Base-by-base conservation (phyloP, 2,113 vertebrate species). In the Rallus limicola region DNA sequence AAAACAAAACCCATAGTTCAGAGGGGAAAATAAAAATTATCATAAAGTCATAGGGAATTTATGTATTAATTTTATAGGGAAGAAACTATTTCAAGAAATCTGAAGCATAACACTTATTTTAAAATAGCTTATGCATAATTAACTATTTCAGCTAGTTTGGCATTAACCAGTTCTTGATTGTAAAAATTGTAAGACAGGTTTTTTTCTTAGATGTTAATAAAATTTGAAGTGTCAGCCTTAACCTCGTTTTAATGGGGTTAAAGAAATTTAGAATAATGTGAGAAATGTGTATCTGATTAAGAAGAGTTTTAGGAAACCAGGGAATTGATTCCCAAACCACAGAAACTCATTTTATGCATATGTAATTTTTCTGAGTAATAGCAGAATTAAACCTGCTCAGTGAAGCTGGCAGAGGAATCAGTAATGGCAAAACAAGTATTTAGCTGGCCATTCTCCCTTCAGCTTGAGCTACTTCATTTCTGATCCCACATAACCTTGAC, bases 121-220 rank as follows among this genome's bases (percentile, higher is more conserved):
- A 94, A 97, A 96, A 89, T 55, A 94, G 69, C 79, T 80, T 94
- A 53, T 26, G 62, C 62, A 77, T 82, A 91, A 94, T 86, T 86
- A 90, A 72, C 53, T 86, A 33, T 80, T 95, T 96, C 44, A 93
- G 80, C 69, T 93, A 96, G 77, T 68, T 29, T 88, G 50, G 68
- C 88, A 88, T 89, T 65, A 91, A 94, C 68, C 28, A 82, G 69
- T 84, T 96, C 59, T 95, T 92, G 78, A 90, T 50, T 88, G 90
- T 86, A 95, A 95, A 96, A 78, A 86, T 53, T 83, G 16, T 60
- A 92, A 91, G 74, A 53, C 44, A 67, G 59, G 28, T 6, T 48
- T 96, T 95, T 95, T 81, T 83, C 69, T 82, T 56, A 53, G 26
- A 44, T 9, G 8, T 71, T 75, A 92, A 95, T 82, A 87, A 84